Conservation (phyloP, 2,113 vertebrate species). For the Cyprinodon brontotheroides region DNA sequence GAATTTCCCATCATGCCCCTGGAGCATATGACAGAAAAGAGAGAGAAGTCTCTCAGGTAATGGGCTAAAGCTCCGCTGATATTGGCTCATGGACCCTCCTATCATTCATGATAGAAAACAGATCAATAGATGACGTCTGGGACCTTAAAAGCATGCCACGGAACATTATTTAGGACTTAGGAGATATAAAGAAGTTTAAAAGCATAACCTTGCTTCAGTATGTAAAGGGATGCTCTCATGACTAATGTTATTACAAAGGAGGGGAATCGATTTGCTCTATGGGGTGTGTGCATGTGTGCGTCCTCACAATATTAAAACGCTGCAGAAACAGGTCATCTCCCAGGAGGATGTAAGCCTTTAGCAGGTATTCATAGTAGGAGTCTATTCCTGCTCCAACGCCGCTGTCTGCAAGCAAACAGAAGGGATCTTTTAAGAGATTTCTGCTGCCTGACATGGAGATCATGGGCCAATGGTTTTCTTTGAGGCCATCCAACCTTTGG, state of each 20-base stretch:
- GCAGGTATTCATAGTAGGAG: constrained; percentile 97
- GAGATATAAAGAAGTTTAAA: constrained; percentile 7
- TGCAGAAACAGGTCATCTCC: constrained; percentile 96
- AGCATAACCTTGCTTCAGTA: neutral
- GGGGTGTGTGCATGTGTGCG: constrained; percentile 12
- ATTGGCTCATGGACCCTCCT: neutral
- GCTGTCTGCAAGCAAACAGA: constrained; percentile 82
- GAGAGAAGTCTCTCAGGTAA: neutral
- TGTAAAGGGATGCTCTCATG: neutral
- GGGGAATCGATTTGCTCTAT: constrained; percentile 21
- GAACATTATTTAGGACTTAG: neutral
- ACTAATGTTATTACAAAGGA: constrained; percentile 28
- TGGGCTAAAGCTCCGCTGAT: neutral
- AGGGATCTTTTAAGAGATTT: constrained; percentile 3
- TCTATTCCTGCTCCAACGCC: constrained; percentile 98
- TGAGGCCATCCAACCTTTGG: neutral
- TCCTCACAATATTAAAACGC: constrained; percentile 95
- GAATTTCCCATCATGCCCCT: neutral
- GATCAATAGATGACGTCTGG: neutral
- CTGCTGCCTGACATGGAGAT: neutral
- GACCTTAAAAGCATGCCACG: neutral
- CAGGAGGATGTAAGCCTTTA: constrained; percentile 96
- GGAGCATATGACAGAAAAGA: neutral
- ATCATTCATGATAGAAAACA: neutral
- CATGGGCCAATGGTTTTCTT: neutral